Evolutionary conservation across 2,888 invertebrate genomes (phyloP), one percentile per base, ranked within the genome.

Genomic region (Gerris lacustris): DNA sequence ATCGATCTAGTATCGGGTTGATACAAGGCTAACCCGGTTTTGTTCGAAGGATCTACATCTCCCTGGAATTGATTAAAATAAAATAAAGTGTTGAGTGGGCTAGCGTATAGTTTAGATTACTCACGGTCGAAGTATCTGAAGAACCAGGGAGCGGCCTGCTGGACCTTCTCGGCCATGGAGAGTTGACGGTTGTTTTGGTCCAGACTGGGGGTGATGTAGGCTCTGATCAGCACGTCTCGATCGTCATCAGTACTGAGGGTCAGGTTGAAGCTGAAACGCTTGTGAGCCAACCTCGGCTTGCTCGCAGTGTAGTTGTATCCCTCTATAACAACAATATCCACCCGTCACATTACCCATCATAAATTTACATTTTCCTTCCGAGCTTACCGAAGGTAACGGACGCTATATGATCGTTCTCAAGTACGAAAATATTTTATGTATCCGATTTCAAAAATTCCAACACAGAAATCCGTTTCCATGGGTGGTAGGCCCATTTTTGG

Each of bases 191-290:
- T 81, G 75, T 85, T 84, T 67, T 86, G 81, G 77, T 89, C 86
- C 77, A 83, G 83, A 79, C 88, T 88, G 2, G 90, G 90, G 79
- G 87, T 89, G 74, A 89, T 79, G 83, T 85, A 89, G 6, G 87
- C 80, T 73, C 87, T 86, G 5, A 89, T 84, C 11, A 88, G 84
- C 74, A 84, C 84, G 77, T 85, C 84, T 6, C 81, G 82, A 18
- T 82, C 77, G 75, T 85, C 84, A 76, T 85, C 84, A 45, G 86
- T 85, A 7, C 81, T 75, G n/a, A 87, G 80, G 67, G 82, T 82
- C 67, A 87, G 75, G 43, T 83, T 83, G 64, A 86, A 81, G 76
- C 82, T 83, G 82, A 87, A 88, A 62, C 85, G 85, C 71, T 86
- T 81, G 80, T 88, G 86, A 78, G 87, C 87, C 17, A 88, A 82